Base-by-base conservation (phyloP, 2,888 invertebrate genomes). In the Rapana venosa region DNA sequence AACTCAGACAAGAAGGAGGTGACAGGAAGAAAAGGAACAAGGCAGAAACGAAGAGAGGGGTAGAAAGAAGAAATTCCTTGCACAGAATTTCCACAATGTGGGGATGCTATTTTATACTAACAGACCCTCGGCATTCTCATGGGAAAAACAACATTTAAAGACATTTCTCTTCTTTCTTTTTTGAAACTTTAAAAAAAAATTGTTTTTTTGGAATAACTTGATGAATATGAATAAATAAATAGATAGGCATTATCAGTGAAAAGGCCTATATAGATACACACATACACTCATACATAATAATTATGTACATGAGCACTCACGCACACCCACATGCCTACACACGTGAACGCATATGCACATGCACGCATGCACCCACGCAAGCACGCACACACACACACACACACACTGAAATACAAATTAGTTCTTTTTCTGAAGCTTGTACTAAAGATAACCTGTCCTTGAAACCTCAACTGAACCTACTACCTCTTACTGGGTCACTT, bases 371-470 rank as follows among this genome's bases (percentile, higher is more conserved):
- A 79, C 79, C 6, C 79, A 79, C 79, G 22, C 79, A 79, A 8
- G 22, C 79, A 79, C 79, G 22, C 79, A 79, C 66, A 66, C 66
- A 66, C 66, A 66, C 66, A 66, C 66, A 66, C 66, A 66, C 66
- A 66, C 66, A 66, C 66, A 66, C 66, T 22, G 13, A 66, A 66
- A 66, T 17, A 61, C 13, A 4, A 66, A 26, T 2, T 66, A 1
- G 1, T 66, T 61, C 11, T 17, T 26, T 66, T 66, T 26, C 66
- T 26, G 26, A 66, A 66, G 66, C 26, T 2, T 17, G 26, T 66
- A 6, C 66, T 66, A 26, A 22, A 22, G 26, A 66, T 66, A 22
- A 22, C 66, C 5, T 66, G 17, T 66, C 66, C 20, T 17, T 66
- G 17, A 66, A 22, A 26, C 26, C 66, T 26, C 26, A 13, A 66